Evolutionary conservation across 1,140 invertebrate species (phyloP).

Genomic region (Camponotus floridanus): DNA sequence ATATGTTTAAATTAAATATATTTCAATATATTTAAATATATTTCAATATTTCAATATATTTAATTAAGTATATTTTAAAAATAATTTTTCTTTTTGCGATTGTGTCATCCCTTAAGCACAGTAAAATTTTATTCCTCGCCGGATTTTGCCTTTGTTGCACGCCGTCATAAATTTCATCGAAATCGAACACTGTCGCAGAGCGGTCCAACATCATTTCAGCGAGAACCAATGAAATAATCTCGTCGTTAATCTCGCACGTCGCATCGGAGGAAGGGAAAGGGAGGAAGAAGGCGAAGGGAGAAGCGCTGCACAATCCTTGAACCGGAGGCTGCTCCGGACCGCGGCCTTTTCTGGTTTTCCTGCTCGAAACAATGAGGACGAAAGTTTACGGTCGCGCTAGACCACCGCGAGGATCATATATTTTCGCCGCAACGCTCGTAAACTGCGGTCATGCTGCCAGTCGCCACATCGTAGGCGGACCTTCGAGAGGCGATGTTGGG

Average conservation of each 20-base stretch:
- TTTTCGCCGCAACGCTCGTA: slow-evolving; percentile 81
- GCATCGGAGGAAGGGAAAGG: slow-evolving; percentile 65
- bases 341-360: slow-evolving; percentile 70
- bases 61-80: too few species aligned
- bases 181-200: slow-evolving; percentile 25
- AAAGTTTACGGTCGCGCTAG: slow-evolving; percentile 81
- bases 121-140: neutral
- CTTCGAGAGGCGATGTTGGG: slow-evolving; percentile 16
- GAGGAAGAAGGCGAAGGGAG: too few species aligned
- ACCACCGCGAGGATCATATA: slow-evolving; percentile 79
- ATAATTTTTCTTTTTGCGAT: neutral
- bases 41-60: neutral
- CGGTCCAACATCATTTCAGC: slow-evolving; percentile 21
- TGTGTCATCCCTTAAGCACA: neutral
- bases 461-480: slow-evolving; percentile 65
- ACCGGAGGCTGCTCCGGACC: slow-evolving; percentile 50
- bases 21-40: neutral
- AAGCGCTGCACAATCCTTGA: slow-evolving; percentile 76
- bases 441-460: slow-evolving; percentile 78
- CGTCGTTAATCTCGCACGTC: slow-evolving; percentile 81
- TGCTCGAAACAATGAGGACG: slow-evolving; percentile 82
- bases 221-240: slow-evolving; percentile 80
- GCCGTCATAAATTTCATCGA: slow-evolving; percentile 6
- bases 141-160: neutral
- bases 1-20: neutral